These are phyloP conservation scores for Pachyuromys duprasi DNA, from an alignment of 2,797 vertebrate species.

Conservation along the genomic window DNA sequence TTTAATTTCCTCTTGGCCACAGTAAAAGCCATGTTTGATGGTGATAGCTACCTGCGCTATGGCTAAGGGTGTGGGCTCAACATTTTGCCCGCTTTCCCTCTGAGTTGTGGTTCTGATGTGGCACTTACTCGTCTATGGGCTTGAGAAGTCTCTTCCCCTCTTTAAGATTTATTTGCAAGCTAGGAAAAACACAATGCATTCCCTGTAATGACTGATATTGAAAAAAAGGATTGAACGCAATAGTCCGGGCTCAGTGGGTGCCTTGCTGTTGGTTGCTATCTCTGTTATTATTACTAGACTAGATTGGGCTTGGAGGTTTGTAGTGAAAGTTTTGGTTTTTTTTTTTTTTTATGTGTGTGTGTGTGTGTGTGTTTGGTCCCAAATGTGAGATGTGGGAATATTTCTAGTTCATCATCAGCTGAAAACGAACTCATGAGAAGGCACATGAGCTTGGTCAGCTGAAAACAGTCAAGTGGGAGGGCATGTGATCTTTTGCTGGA, in stretches of 20 bases:
- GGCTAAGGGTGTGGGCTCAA: not conserved
- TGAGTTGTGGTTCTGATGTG: not conserved
- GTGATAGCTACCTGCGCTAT: not conserved
- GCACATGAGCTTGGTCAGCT: no score
- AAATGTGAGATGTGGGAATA: no score
- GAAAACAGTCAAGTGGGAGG: no score
- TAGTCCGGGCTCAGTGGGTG: slow-evolving; percentile 2
- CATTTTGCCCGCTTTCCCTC: not conserved
- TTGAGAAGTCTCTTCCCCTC: not conserved
- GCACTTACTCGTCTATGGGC: not conserved
- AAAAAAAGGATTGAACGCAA: not conserved
- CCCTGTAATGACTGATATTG: not conserved
- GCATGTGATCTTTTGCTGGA: no score
- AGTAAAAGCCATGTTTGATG: not conserved
- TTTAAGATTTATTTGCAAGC: not conserved
- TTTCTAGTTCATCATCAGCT: no score
- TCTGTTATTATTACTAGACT: not conserved
- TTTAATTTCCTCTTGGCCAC: not conserved
- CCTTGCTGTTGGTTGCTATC: not conserved
- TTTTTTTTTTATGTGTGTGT: no score
- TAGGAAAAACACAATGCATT: not conserved
- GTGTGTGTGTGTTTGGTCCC: no score
- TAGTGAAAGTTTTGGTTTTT: no score
- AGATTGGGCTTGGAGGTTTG: not conserved
- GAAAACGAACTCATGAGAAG: no score